Base-by-base conservation (phyloP, 2,113 vertebrate species). In the Fukomys damarensis region DNA sequence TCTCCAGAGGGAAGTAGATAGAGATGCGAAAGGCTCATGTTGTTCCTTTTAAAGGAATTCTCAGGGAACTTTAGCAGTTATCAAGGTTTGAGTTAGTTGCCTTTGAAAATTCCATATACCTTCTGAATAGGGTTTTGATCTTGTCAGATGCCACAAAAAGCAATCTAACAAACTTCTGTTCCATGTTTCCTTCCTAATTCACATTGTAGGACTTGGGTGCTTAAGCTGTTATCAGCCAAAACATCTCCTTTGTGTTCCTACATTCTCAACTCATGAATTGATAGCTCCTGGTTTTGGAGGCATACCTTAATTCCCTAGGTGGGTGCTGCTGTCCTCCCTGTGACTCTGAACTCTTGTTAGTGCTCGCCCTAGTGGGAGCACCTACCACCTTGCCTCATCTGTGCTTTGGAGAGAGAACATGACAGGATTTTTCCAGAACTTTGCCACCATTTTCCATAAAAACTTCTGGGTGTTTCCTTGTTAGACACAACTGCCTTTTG, bases 1-100 rank as follows among this genome's bases (percentile, higher is more conserved):
- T 91, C 86, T 94, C 30, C 86, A 52, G 74, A 83, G 84, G 95
- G 81, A 93, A 95, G 89, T 63, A 95, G 89, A 96, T 83, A 94
- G 94, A 89, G 68, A 65, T 59, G 80, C 83, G 38, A 85, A 93
- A 54, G 68, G 52, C 41, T 59, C 76, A 35, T 46, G 24, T 5
- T 3, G 7, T 86, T 96, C 59, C 91, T 93, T 91, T 87, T 54
- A 49, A 94, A 94, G 68, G 65, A 72, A 81, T 92, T 94, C 89
- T 85, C 54, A 12, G 84, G 83, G 86, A 63, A 66, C 22, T 63
- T 93, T n/a, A 74, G 43, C 61, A 26, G 10, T 46, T 82, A 56
- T 61, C 82, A 30, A 52, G 74, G 46, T n/a, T 74, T 32, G 28
- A 84, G 70, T 72, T 49, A 54, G 52, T 92, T 80, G n/a, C 61